A percentile compares a stretch with the other conserved stretches of the same genome.
These are phyloP conservation scores for Rattus rattus DNA, from an alignment of 2,113 vertebrate genomes.

Conservation along the genomic window DNA sequence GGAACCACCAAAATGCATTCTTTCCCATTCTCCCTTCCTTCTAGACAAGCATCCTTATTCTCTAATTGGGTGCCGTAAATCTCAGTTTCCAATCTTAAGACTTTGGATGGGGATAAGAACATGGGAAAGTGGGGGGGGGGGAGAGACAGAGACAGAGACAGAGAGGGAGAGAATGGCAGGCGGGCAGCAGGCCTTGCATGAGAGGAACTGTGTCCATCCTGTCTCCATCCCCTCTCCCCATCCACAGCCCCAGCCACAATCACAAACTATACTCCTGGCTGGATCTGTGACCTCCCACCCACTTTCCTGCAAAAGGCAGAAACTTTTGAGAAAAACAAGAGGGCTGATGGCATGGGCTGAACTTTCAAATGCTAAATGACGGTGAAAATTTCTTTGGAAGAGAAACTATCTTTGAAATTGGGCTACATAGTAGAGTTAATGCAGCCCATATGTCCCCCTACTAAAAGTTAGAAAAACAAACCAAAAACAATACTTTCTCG, in stretches of 20 bases:
- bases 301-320: not conserved
- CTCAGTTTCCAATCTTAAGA: constrained; percentile 18
- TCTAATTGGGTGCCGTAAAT: not conserved
- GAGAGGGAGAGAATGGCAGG: not conserved
- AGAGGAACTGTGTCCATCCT: not conserved
- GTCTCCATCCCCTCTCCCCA: not conserved
- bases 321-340: constrained; percentile 70
- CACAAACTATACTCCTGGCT: not conserved
- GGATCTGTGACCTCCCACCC: not conserved
- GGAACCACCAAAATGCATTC: not conserved
- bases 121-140: too few relatives aligned
- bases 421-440: constrained; percentile 84
- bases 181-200: not conserved
- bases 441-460: constrained; percentile 84
- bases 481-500: constrained; percentile 83
- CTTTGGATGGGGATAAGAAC: too few relatives aligned
- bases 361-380: constrained; percentile 81
- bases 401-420: constrained; percentile 83
- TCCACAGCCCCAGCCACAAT: not conserved
- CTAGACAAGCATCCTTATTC: not conserved
- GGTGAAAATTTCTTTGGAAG: constrained; percentile 79
- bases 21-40: not conserved
- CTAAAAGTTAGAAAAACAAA: constrained; percentile 84
- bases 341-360: constrained; percentile 66
- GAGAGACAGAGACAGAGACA: not conserved